These are phyloP conservation scores for Esox lucius DNA, from an alignment of 2,797 vertebrate species.

Conservation along the genomic window DNA sequence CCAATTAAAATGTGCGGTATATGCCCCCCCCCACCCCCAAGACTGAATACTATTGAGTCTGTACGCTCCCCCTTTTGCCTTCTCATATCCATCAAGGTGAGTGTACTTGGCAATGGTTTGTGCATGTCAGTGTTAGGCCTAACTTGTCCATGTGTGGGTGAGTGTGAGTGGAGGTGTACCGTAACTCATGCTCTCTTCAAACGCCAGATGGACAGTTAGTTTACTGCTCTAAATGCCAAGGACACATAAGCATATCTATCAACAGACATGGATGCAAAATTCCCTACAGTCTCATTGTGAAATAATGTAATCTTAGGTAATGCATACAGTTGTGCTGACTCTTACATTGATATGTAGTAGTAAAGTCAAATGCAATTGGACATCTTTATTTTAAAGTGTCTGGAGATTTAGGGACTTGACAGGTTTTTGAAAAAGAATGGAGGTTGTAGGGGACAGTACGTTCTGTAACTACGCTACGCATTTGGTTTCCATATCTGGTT, in stretches of 20 bases:
- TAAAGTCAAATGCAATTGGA: not conserved
- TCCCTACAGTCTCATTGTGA: not conserved
- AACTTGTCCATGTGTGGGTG: not conserved
- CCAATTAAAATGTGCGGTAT: not conserved
- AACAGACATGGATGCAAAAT: not conserved
- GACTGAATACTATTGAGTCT: too few relatives aligned
- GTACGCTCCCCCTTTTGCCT: not conserved
- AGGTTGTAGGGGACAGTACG: not conserved
- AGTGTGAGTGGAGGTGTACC: not conserved
- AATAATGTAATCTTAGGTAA: not conserved
- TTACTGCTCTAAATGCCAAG: constrained; percentile 3
- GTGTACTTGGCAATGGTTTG: not conserved
- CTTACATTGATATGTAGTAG: not conserved
- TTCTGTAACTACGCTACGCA: not conserved
- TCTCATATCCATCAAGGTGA: not conserved
- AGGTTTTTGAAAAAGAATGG: not conserved
- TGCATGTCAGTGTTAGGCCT: not conserved
- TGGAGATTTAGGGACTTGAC: not conserved
- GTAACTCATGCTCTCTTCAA: not conserved
- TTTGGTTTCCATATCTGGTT: not conserved
- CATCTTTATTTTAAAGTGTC: not conserved
- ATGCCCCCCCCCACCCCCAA: not conserved
- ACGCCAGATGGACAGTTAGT: constrained; percentile 12
- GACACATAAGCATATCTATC: not conserved
- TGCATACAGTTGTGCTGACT: not conserved